These are phyloP conservation scores for Corythornis vintsioides DNA, from an alignment of 2,113 vertebrate genomes.

Conservation along the genomic window DNA sequence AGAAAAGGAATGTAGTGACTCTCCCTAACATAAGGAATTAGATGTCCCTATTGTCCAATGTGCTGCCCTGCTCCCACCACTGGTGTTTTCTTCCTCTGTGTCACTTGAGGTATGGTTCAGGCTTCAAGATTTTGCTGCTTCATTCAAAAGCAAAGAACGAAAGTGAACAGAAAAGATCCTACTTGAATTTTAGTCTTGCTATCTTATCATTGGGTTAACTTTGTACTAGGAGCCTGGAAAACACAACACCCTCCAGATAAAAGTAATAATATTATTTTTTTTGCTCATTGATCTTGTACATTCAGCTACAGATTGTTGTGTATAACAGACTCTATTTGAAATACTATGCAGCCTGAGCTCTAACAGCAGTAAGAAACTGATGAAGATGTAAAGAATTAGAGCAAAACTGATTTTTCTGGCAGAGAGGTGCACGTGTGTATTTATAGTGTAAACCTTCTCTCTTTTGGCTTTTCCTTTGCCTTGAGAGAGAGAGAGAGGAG, in stretches of 20 bases:
- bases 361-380: background rate
- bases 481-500: background rate
- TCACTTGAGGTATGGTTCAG: background rate
- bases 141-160: background rate
- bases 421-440: background rate
- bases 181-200: background rate
- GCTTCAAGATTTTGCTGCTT: background rate
- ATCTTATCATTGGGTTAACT: background rate
- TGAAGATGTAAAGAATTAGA: background rate
- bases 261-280: conserved; percentile 55
- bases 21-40: background rate
- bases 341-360: background rate
- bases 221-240: background rate
- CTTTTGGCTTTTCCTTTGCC: conserved; percentile 18
- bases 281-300: conserved; percentile 27
- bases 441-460: background rate
- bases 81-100: background rate
- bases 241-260: conserved; percentile 64
- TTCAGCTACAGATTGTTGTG: background rate
- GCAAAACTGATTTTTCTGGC: background rate
- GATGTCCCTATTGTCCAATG: background rate
- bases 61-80: background rate
- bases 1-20: background rate
- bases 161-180: background rate
- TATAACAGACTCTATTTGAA: background rate